Percentiles rank a stretch among this genome's conserved stretches.
Conservation (phyloP, 2,888 invertebrate species). For the Eledona agricola region DNA sequence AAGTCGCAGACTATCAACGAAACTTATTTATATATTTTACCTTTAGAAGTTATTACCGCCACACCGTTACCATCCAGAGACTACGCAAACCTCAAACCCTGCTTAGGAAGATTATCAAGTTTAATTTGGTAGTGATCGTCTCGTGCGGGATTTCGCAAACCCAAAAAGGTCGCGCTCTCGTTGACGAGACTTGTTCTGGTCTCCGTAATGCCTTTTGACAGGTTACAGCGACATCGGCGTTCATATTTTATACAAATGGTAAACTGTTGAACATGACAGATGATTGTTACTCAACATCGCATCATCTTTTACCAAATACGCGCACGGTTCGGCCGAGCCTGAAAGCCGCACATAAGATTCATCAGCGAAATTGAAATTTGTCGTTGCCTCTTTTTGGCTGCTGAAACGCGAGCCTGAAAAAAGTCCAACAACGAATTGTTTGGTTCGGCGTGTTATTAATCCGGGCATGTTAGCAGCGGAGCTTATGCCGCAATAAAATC, state of each 20-base stretch:
- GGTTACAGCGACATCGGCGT: conserved; percentile 40
- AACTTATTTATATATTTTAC: too few species aligned
- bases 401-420: conserved; percentile 5
- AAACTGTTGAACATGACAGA: conserved; percentile 43
- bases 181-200: conserved; percentile 11
- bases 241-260: conserved; percentile 44
- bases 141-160: neutral
- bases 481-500: conserved; percentile 27
- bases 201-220: conserved; percentile 41
- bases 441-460: conserved; percentile 34
- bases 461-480: conserved; percentile 19
- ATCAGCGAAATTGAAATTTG: conserved; percentile 4
- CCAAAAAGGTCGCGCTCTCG: neutral
- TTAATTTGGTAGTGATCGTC: too few species aligned
- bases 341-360: conserved; percentile 1
- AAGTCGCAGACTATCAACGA: too few species aligned
- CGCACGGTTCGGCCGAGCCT: conserved; percentile 4
- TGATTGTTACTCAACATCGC: conserved; percentile 35
- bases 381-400: too few species aligned
- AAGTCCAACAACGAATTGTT: conserved; percentile 23
- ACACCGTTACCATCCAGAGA: too few species aligned
- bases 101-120: too few species aligned
- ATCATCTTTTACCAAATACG: conserved; percentile 17
- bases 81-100: too few species aligned
- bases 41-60: too few species aligned